A percentile compares a stretch with the other conserved stretches of the same genome.
These are phyloP conservation scores for Nebria salina DNA, from an alignment of 2,888 invertebrate genomes.

Conservation along the genomic window DNA sequence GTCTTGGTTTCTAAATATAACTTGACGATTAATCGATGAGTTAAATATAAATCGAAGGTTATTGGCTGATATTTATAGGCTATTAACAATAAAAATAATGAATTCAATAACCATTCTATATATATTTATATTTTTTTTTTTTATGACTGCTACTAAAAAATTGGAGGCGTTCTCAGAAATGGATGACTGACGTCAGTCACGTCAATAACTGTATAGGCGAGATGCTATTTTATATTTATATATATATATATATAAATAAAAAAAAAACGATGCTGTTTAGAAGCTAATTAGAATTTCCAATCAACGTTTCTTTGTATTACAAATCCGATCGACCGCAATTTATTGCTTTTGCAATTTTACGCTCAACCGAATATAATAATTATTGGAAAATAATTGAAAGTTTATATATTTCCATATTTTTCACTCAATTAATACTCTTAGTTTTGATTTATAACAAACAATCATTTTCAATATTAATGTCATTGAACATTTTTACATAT, in stretches of 20 bases:
- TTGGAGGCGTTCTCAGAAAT: background rate
- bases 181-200: background rate
- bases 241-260: too few species aligned
- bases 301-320: background rate
- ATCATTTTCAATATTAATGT: too few species aligned
- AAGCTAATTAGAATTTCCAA: background rate
- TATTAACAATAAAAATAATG: background rate
- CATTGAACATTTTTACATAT: too few species aligned
- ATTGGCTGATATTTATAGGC: background rate
- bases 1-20: background rate
- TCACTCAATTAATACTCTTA: background rate
- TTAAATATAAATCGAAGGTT: slow-evolving; percentile 1
- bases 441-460: too few species aligned
- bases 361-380: background rate
- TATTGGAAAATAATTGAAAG: background rate
- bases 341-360: background rate
- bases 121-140: background rate
- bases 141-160: background rate
- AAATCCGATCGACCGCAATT: background rate
- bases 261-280: background rate
- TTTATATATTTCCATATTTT: background rate
- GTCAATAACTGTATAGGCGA: background rate
- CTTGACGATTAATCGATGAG: background rate
- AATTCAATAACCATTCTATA: too few species aligned
- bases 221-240: too few species aligned